Conservation (phyloP, 2,113 vertebrate genomes). For the Calonectris borealis region DNA sequence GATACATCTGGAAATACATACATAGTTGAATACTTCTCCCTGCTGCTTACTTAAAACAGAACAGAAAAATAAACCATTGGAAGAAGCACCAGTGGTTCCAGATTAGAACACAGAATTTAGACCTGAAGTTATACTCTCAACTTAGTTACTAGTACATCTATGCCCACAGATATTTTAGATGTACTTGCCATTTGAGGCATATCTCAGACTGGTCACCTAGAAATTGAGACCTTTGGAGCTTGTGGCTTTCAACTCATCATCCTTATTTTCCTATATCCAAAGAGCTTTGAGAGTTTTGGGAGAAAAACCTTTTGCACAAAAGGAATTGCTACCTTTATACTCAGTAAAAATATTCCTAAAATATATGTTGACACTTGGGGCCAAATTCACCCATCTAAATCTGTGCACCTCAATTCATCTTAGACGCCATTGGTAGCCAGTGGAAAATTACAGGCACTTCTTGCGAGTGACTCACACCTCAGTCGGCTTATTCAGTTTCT, state of each 20-base stretch:
- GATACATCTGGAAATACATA: neutral
- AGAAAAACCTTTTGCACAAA: neutral
- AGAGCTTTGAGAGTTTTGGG: neutral
- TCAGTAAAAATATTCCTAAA: neutral
- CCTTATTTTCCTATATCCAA: neutral
- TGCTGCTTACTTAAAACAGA: neutral
- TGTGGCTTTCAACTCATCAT: neutral
- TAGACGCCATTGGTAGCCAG: neutral
- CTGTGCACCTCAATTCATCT: neutral
- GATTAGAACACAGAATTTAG: neutral
- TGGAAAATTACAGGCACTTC: neutral
- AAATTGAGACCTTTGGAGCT: neutral
- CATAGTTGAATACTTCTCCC: neutral
- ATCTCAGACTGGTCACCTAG: neutral
- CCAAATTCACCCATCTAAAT: neutral
- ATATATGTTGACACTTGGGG: neutral
- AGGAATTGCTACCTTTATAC: neutral
- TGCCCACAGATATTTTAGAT: neutral
- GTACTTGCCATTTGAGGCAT: neutral
- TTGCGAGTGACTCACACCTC: neutral
- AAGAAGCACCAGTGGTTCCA: neutral
- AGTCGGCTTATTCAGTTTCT: neutral
- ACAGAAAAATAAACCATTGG: neutral
- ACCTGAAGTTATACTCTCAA: neutral
- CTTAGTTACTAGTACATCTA: neutral